These are phyloP conservation scores for Macrophya alboannulata DNA, from an alignment of 2,888 invertebrate species.

Conservation along the genomic window DNA sequence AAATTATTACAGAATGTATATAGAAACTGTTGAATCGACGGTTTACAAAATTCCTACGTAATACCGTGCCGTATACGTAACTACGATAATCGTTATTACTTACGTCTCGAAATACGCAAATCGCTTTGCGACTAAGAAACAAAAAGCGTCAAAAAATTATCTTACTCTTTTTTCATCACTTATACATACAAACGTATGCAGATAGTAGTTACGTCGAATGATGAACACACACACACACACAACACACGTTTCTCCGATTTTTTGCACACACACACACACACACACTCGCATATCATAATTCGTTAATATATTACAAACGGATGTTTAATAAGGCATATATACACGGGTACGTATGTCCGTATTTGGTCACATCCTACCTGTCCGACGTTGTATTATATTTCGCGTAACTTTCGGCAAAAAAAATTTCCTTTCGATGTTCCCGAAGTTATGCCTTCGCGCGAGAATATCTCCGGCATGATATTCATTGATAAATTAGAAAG, in stretches of 20 bases:
- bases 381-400: neutral
- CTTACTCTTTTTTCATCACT: neutral
- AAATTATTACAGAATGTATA: neutral
- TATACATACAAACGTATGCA: neutral
- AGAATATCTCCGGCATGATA: neutral
- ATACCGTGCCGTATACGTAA: neutral
- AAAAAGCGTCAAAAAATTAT: neutral
- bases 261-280: neutral
- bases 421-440: neutral
- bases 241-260: neutral
- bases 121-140: neutral
- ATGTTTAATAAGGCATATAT: neutral
- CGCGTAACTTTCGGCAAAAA: neutral
- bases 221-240: neutral
- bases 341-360: neutral
- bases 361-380: constrained; percentile 14
- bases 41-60: neutral
- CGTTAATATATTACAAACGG: neutral
- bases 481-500: neutral
- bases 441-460: neutral
- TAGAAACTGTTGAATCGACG: neutral
- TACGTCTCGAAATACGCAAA: constrained; percentile 5
- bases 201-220: constrained; percentile 19
- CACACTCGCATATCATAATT: neutral
- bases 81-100: neutral